phyloP scores from a whole-genome alignment of 1,140 invertebrate genomes.

The Hylyphantes graminicola region DNA sequence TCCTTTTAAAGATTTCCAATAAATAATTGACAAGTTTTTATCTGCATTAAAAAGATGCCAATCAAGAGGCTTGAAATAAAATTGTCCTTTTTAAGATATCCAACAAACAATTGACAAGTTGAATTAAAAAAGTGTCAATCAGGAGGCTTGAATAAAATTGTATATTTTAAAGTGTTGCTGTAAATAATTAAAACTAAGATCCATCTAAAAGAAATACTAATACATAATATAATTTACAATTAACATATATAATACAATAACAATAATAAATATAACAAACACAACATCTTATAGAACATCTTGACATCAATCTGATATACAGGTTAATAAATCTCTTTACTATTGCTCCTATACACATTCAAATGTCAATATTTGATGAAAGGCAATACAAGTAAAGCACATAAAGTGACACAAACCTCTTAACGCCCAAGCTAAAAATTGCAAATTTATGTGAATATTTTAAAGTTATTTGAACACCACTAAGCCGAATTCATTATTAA shows the following conservation, averaged over 20 bases:
- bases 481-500: too few species aligned
- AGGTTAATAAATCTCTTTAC: slow-evolving; percentile 2
- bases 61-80: too few species aligned
- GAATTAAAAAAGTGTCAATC: too few species aligned
- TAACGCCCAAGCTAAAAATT: not conserved
- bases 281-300: slow-evolving; percentile 31
- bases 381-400: slow-evolving; percentile 39
- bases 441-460: not conserved
- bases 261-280: slow-evolving; percentile 42
- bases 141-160: too few species aligned
- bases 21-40: too few species aligned
- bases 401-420: slow-evolving; percentile 1
- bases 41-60: too few species aligned
- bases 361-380: slow-evolving; percentile 27
- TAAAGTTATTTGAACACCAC: not conserved
- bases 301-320: slow-evolving; percentile 5
- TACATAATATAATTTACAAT: slow-evolving; percentile 21
- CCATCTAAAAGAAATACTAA: not conserved
- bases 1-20: too few species aligned
- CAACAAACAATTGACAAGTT: too few species aligned
- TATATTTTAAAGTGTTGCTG: too few species aligned
- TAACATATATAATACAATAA: slow-evolving; percentile 10
- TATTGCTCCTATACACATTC: slow-evolving; percentile 54
- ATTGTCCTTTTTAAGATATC: too few species aligned
- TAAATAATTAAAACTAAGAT: too few species aligned